Evolutionary conservation across 2,888 invertebrate genomes (phyloP).

Genomic region (Aleiodes alternator): DNA sequence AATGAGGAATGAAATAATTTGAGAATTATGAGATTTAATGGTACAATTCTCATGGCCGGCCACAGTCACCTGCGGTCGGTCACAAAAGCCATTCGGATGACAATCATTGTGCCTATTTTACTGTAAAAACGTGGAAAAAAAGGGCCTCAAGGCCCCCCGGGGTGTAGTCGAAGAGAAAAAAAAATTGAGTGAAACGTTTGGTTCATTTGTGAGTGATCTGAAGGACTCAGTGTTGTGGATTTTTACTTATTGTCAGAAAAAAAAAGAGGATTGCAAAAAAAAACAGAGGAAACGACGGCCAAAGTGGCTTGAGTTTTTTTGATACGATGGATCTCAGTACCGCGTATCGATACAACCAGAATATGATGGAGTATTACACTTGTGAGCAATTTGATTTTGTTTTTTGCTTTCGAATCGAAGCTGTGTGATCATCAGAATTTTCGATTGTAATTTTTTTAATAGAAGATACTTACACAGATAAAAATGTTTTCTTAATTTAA

Average conservation of each 20-base stretch:
- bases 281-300: constrained; percentile 67
- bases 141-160: constrained; percentile 26
- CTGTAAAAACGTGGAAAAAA: constrained; percentile 57
- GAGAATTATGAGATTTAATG: constrained; percentile 61
- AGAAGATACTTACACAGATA: too few relatives aligned
- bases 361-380: constrained; percentile 99
- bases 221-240: neutral
- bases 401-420: neutral
- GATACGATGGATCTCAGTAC: constrained; percentile 90
- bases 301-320: constrained; percentile 59
- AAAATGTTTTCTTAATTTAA: too few relatives aligned
- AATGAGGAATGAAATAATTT: neutral
- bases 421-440: too few relatives aligned
- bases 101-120: constrained; percentile 66
- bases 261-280: too few relatives aligned
- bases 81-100: constrained; percentile 70
- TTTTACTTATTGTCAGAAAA: neutral
- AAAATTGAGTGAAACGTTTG: neutral
- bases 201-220: constrained; percentile 13
- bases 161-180: constrained; percentile 8
- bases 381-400: constrained; percentile 82
- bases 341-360: constrained; percentile 96
- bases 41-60: constrained; percentile 64
- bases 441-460: too few relatives aligned
- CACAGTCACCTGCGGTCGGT: constrained; percentile 67